Conservation (phyloP, 2,888 invertebrate species). For the Lomographa bimaculata region DNA sequence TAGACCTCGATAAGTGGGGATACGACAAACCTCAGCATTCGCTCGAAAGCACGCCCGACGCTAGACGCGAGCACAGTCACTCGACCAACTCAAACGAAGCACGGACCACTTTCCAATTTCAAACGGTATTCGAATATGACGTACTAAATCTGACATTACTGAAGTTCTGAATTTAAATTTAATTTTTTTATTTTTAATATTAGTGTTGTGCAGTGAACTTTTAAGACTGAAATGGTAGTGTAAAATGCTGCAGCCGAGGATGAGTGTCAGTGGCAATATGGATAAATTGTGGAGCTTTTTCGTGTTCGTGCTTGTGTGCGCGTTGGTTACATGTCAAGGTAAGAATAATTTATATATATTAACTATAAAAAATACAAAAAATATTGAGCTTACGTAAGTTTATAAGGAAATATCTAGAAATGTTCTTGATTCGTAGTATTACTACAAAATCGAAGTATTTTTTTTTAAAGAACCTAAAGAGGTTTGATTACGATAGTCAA, state of each 20-base stretch:
- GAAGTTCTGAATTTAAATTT: too few relatives aligned
- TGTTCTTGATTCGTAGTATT: too few relatives aligned
- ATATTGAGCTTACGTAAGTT: too few relatives aligned
- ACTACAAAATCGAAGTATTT: too few relatives aligned
- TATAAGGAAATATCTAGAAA: too few relatives aligned
- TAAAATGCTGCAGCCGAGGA: slow-evolving; percentile 74
- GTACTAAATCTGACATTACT: slow-evolving; percentile 16
- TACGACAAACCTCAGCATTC: slow-evolving; percentile 15
- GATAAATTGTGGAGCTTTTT: slow-evolving; percentile 51
- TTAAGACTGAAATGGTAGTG: slow-evolving; percentile 53
- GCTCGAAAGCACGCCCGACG: slow-evolving; percentile 27
- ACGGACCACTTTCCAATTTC: slow-evolving; percentile 27
- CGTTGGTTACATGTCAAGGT: slow-evolving; percentile 74
- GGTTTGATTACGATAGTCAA: too few relatives aligned
- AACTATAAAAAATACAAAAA: too few relatives aligned
- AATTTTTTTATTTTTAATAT: too few relatives aligned
- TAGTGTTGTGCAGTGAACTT: slow-evolving; percentile 52
- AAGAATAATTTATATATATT: too few relatives aligned
- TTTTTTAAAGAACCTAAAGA: too few relatives aligned
- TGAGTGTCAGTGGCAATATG: slow-evolving; percentile 62
- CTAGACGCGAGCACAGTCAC: slow-evolving; percentile 20
- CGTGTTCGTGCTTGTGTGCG: slow-evolving; percentile 48
- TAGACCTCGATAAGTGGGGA: slow-evolving; percentile 36
- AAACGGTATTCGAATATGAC: slow-evolving; percentile 27
- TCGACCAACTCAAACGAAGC: slow-evolving; percentile 20